Evolutionary conservation across 2,113 vertebrate species (phyloP).

Genomic region (Callithrix jacchus): DNA sequence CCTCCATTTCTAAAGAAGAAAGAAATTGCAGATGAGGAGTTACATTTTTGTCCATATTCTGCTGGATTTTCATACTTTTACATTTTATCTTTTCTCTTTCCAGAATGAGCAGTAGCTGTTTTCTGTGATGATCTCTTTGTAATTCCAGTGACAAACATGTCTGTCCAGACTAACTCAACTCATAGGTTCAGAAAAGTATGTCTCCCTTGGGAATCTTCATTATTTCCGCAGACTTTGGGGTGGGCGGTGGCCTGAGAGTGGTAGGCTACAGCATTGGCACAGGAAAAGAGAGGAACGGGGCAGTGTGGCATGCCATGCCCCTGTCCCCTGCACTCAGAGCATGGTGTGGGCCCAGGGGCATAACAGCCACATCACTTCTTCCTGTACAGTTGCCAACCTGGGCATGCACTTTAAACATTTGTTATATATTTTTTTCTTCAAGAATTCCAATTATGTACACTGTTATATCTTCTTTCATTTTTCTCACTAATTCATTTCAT

Average conservation of each 20-base stretch:
- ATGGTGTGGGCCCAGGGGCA: background rate
- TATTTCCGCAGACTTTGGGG: background rate
- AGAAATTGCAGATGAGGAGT: constrained; percentile 43
- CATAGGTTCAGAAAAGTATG: constrained; percentile 84
- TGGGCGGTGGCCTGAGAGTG: background rate
- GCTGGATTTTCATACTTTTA: constrained; percentile 83
- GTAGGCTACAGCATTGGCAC: background rate
- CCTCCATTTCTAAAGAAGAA: constrained; percentile 68
- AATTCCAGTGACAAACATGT: constrained; percentile 91
- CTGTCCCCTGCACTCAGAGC: background rate
- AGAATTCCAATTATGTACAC: background rate
- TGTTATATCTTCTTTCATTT: background rate
- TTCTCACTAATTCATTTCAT: background rate
- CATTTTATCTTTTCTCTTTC: constrained; percentile 90
- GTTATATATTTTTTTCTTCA: background rate
- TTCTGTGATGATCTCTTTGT: constrained; percentile 89
- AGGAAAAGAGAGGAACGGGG: background rate
- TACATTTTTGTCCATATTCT: background rate
- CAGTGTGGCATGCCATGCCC: too few relatives aligned
- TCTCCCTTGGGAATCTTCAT: constrained; percentile 81
- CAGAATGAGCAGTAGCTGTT: constrained; percentile 90
- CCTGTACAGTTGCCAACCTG: background rate
- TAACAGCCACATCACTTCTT: background rate
- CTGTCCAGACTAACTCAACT: constrained; percentile 85
- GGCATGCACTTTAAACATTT: background rate